These are phyloP conservation scores for Bacillus rossius DNA, from an alignment of 1,140 invertebrate genomes.

Conservation along the genomic window DNA sequence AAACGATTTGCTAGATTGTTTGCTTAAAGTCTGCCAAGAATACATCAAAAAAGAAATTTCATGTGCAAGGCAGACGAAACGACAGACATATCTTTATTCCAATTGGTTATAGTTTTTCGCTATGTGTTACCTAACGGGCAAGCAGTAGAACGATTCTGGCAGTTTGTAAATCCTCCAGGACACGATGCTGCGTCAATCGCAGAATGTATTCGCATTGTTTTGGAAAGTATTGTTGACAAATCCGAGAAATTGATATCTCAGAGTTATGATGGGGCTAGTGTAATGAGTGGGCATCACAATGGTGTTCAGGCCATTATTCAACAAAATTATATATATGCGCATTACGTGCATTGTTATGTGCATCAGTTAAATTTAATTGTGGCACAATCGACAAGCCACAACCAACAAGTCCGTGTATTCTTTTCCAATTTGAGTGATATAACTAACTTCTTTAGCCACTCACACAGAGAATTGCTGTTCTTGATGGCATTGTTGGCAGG, in stretches of 20 bases:
- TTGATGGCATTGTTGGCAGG: slow-evolving; percentile 9
- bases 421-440: too few species aligned
- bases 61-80: too few species aligned
- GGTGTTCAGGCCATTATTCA: slow-evolving; percentile 30
- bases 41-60: too few species aligned
- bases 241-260: slow-evolving; percentile 34
- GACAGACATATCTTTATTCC: too few species aligned
- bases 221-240: slow-evolving; percentile 26
- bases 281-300: slow-evolving; percentile 28
- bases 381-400: slow-evolving; percentile 26
- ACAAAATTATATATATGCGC: slow-evolving; percentile 28
- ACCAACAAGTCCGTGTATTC: slow-evolving; percentile 1
- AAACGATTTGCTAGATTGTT: too few species aligned
- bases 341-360: slow-evolving; percentile 36
- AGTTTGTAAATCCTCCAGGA: not conserved
- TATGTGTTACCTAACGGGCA: too few species aligned
- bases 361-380: slow-evolving; percentile 36
- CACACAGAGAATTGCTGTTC: slow-evolving; percentile 12
- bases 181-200: slow-evolving; percentile 20
- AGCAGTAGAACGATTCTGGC: too few species aligned
- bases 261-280: slow-evolving; percentile 33
- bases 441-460: slow-evolving; percentile 16
- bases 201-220: slow-evolving; percentile 22
- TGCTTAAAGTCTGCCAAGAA: too few species aligned
- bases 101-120: too few species aligned